Evolutionary conservation across 2,797 vertebrate genomes (phyloP).

Genomic region (Bradypodion pumilum): DNA sequence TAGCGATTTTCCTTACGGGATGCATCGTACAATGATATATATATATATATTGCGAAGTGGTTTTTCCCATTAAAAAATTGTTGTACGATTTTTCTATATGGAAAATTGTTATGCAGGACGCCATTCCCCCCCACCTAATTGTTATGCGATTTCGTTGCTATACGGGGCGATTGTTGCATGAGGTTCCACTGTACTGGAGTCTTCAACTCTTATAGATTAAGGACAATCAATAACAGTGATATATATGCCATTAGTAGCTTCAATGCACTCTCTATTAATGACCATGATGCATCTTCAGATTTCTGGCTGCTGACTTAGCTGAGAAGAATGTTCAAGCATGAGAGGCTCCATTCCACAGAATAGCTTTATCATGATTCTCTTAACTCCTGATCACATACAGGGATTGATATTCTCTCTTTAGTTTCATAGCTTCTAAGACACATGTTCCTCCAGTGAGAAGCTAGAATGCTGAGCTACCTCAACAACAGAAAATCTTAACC

Average conservation of each 20-base stretch:
- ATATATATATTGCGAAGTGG: too few species aligned
- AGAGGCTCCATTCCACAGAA: not conserved
- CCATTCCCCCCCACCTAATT: too few species aligned
- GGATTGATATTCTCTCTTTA: not conserved
- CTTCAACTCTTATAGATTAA: not conserved
- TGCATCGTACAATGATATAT: too few species aligned
- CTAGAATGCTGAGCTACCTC: not conserved
- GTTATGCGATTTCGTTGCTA: too few species aligned
- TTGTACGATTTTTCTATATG: too few species aligned
- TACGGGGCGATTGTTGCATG: too few species aligned
- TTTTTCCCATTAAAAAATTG: too few species aligned
- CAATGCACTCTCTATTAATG: not conserved
- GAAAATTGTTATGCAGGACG: too few species aligned
- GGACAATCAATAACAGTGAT: not conserved
- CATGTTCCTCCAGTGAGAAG: not conserved
- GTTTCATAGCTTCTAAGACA: not conserved
- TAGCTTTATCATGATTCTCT: not conserved
- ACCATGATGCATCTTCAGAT: not conserved
- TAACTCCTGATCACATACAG: not conserved
- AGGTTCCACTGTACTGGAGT: too few species aligned
- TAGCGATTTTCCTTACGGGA: too few species aligned
- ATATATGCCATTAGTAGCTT: not conserved
- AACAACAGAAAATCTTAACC: not conserved
- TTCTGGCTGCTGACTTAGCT: not conserved
- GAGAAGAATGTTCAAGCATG: not conserved